Conservation (phyloP, 2,113 vertebrate genomes). For the Phalacrocorax carbo region DNA sequence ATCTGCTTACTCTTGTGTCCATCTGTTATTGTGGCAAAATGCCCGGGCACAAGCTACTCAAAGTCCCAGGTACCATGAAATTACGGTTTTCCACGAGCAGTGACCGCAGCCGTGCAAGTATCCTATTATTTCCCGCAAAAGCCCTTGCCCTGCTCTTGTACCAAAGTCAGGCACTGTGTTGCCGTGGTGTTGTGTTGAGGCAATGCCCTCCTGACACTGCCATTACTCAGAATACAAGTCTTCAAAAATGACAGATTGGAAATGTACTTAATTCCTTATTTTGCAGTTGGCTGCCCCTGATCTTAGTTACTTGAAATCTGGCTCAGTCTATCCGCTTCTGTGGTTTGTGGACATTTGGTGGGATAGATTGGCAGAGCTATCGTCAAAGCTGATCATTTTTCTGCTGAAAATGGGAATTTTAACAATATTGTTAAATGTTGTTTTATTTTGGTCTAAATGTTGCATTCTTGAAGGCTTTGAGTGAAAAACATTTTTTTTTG, state of each 20-base stretch:
- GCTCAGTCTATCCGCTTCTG: not conserved
- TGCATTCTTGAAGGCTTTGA: not conserved
- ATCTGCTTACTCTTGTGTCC: constrained; percentile 37
- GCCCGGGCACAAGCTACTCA: constrained; percentile 29
- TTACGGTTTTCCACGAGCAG: not conserved
- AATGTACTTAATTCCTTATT: not conserved
- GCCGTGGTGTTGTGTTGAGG: not conserved
- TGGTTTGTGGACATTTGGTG: not conserved
- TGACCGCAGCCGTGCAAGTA: not conserved
- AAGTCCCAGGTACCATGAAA: not conserved
- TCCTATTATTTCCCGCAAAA: not conserved
- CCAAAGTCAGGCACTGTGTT: not conserved
- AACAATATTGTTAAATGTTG: not conserved
- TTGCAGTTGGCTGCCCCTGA: not conserved
- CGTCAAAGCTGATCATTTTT: not conserved
- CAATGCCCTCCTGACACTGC: not conserved
- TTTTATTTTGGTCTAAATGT: not conserved
- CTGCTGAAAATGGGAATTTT: not conserved
- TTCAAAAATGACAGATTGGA: not conserved
- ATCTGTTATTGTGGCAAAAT: constrained; percentile 46
- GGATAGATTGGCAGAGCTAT: not conserved
- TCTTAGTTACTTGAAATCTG: not conserved
- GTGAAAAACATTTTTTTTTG: not conserved
- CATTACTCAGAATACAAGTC: not conserved
- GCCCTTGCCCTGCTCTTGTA: not conserved